phyloP scores from a whole-genome alignment of 2,888 invertebrate genomes.

The Subacronicta megacephala region DNA sequence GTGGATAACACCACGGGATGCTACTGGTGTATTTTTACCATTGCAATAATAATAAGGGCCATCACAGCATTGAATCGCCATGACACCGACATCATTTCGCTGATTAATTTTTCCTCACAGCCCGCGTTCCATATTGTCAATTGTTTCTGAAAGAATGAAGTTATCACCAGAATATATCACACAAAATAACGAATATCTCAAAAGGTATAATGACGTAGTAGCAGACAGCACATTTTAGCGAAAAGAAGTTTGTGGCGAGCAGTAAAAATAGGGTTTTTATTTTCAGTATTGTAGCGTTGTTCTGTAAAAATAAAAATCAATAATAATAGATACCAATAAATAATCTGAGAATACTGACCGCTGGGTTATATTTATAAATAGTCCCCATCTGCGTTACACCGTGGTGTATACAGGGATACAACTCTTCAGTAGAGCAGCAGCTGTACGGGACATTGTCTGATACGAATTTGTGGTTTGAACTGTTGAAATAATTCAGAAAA shows the following conservation, averaged over 20 bases:
- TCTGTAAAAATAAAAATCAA: too few species aligned
- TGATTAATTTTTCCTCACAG: constrained; percentile 84
- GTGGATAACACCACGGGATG: too few species aligned
- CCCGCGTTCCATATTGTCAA: constrained; percentile 83
- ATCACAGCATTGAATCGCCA: constrained; percentile 84
- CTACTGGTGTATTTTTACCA: constrained; percentile 63
- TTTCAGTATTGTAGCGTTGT: too few species aligned
- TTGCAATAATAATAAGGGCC: constrained; percentile 80
- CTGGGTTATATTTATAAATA: constrained; percentile 88
- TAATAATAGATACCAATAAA: too few species aligned
- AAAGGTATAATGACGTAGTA: too few species aligned
- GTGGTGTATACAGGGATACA: constrained; percentile 90
- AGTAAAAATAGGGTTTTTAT: too few species aligned
- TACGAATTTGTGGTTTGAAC: constrained; percentile 76
- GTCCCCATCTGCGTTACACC: constrained; percentile 86
- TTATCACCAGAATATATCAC: too few species aligned
- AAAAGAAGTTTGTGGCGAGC: too few species aligned
- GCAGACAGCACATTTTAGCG: too few species aligned
- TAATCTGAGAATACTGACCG: constrained; percentile 63
- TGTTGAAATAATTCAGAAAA: constrained; percentile 34
- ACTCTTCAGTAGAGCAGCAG: constrained; percentile 89
- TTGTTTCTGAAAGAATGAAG: constrained; percentile 70
- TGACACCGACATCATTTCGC: constrained; percentile 84
- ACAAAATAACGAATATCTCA: too few species aligned
- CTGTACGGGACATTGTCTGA: constrained; percentile 91